A percentile compares a stretch with the other conserved stretches of the same genome.
Conservation (phyloP, 92 coral and sea anemone genomes). For the Siderastrea siderea region DNA sequence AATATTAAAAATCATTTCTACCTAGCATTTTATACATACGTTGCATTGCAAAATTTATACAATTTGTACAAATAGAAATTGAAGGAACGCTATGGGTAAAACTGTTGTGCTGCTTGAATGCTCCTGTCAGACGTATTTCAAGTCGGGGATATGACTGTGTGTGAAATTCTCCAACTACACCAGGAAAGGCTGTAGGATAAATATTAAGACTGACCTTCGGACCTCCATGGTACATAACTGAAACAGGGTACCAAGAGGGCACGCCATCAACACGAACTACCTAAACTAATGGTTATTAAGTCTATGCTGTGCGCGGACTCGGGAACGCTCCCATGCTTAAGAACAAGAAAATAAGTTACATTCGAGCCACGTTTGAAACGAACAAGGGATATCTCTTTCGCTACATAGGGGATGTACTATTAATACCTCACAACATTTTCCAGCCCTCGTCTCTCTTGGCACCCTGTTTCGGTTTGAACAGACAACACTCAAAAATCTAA, state of each 20-base stretch:
- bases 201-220: background rate
- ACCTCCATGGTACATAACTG: background rate
- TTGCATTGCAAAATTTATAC: conserved; percentile 36
- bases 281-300: no score
- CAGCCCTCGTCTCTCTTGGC: background rate
- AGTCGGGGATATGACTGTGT: background rate
- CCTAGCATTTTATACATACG: conserved; percentile 42
- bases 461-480: background rate
- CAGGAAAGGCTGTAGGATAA: background rate
- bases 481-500: background rate
- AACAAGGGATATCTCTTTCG: background rate
- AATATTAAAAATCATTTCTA: conserved; percentile 39
- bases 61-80: conserved; percentile 43
- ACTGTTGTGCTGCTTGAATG: background rate
- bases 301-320: no score
- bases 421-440: background rate
- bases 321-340: background rate
- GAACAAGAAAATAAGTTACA: background rate
- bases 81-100: conserved; percentile 20
- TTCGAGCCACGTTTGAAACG: no score
- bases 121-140: background rate
- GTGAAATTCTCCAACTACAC: background rate
- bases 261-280: background rate
- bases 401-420: background rate
- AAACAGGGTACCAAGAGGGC: conserved; percentile 9